Evolutionary conservation across 2,888 invertebrate species (phyloP), one percentile per base, ranked within the genome.

Genomic region (Drosophila longiperda): DNA sequence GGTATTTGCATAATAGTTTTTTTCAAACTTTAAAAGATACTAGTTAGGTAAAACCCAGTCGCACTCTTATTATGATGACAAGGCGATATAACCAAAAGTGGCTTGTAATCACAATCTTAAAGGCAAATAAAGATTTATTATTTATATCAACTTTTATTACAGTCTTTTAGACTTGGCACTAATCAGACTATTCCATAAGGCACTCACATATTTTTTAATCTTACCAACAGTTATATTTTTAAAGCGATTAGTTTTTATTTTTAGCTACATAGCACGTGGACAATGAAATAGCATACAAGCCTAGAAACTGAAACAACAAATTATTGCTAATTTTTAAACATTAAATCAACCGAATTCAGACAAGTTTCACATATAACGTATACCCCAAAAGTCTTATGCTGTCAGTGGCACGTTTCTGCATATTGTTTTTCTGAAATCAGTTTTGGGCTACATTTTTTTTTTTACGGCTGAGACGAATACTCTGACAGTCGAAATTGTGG

Each of bases 351-450:
- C 48, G 48, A 42, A 50, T 55, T 68, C 53, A 67, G 64, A 66
- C 52, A 66, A 55, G 58, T 69, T 38, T 50, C 49, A 55, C 23
- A 53, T 23, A 82, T 83, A 67, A 73, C 68, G 78, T 75, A 80
- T 82, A 85, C 85, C 80, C 68, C 64, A 45, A 72, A 61, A 82
- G 75, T 26, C 71, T 63, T 77, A 38, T 33, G 23, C 32, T 15
- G 40, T 49, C 40, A 54, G 26, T 15, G 49, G 68, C 80, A 75
- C 83, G 78, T 84, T 75, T 68, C 20, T n/a, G 12, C 58, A 67
- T 75, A 78, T 73, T 73, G 66, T 68, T 65, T 52, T 66, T 53
- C 20, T 50, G 58, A 65, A 78, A 73, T 74, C 69, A 74, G 62
- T 71, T 82, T 72, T 58, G 52, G 34, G 40, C 66, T 69, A 49